These are phyloP conservation scores for Campoletis sonorensis DNA, from an alignment of 1,140 invertebrate genomes.

Conservation along the genomic window DNA sequence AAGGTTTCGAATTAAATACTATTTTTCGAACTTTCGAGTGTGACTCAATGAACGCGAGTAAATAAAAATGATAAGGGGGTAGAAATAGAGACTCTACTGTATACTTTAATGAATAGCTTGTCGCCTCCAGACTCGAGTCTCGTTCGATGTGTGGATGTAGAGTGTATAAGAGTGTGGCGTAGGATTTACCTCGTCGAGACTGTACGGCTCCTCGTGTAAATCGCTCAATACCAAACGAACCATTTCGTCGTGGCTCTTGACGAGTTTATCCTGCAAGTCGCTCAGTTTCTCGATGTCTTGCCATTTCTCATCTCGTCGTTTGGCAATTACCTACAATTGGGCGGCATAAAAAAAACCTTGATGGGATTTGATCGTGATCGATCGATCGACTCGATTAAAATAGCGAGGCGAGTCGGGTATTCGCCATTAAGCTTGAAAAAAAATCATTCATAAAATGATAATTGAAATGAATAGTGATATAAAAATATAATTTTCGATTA, in stretches of 20 bases:
- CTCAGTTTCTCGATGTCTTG: conserved; percentile 79
- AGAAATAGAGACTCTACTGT: background rate
- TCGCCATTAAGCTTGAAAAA: no score
- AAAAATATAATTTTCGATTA: no score
- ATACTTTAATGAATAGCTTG: background rate
- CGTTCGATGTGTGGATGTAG: background rate
- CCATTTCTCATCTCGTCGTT: conserved; percentile 81
- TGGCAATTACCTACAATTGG: conserved; percentile 79
- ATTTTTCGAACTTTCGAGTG: no score
- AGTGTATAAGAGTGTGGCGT: background rate
- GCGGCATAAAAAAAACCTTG: no score
- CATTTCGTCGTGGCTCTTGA: conserved; percentile 83
- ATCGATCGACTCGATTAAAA: background rate
- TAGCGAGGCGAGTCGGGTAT: no score
- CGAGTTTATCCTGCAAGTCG: conserved; percentile 83
- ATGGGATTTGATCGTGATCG: background rate
- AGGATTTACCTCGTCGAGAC: conserved; percentile 83
- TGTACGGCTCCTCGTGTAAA: conserved; percentile 85
- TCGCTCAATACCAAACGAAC: conserved; percentile 79
- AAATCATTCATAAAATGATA: no score
- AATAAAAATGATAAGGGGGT: no score
- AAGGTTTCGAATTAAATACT: no score
- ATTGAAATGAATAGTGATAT: no score
- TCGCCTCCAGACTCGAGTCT: background rate
- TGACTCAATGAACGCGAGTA: no score